Evolutionary conservation across 2,797 vertebrate species (phyloP), one percentile per base, ranked within the genome.

Genomic region (Lophotriccus pileatus): DNA sequence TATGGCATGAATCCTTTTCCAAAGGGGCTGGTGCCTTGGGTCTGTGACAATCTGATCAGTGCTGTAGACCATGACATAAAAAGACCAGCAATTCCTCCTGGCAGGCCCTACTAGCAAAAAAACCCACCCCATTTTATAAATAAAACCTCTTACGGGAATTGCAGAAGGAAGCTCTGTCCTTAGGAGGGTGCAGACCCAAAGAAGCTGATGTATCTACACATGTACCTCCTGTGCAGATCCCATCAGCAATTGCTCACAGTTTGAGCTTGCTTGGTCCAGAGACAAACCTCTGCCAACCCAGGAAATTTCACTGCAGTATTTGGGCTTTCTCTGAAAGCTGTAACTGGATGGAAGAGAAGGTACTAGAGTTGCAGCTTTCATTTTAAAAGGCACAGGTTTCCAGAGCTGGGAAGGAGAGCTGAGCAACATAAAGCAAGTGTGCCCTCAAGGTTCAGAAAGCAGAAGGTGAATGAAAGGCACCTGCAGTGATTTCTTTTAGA

Each of bases 381-480:
- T 82, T 94, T 85, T 27, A 34, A 87, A 94, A 81, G 60, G 58
- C 50, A 69, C 28, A 6, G 23, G 66, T 94, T 92, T 93, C 68
- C 69, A 62, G 87, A 92, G 72, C 69, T 14, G 49, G 70, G 78
- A 52, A 49, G 46, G 78, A 43, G 75, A 95, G 67, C 87, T 78
- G 82, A 85, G 84, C 80, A 58, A 37, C 47, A 85, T 37, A 93
- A 97, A 96, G 89, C 46, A 72, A 84, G 46, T 5, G 62, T 91
- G 91, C 77, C 92, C 88, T 91, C 64, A 63, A 89, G 88, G 90
- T 84, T 87, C 77, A 82, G 88, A 74, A 89, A 95, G 91, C 85
- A 94, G 91, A 82, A 88, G 86, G 92, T 59, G 74, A 93, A 79
- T 92, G 86, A 77, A 78, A 95, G 41, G 49, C 49, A 73, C 93